phyloP scores from a whole-genome alignment of 2,113 vertebrate genomes.

The pig (Sus scrofa) region DNA sequence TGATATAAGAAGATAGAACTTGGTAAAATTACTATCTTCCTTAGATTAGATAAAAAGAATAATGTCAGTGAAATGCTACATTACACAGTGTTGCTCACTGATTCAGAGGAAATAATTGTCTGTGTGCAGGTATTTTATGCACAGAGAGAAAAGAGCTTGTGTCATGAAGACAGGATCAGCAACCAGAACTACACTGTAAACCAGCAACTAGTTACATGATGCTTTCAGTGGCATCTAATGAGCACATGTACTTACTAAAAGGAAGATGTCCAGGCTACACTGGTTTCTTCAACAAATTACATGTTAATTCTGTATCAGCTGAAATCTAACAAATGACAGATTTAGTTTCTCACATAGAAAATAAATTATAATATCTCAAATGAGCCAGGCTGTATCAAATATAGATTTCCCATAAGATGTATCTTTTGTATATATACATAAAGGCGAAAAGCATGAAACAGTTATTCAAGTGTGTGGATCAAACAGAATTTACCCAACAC shows the following conservation, averaged over 20 bases:
- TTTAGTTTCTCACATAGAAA: background rate
- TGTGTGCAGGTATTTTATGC: background rate
- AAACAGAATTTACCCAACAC: background rate
- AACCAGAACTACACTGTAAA: background rate
- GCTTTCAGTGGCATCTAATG: background rate
- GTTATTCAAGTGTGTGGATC: background rate
- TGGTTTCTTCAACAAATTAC: background rate
- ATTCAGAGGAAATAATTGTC: background rate
- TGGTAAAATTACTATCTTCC: background rate
- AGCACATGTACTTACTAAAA: background rate
- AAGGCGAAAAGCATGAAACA: background rate
- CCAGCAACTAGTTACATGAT: background rate
- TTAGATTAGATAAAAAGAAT: background rate
- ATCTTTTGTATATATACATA: background rate
- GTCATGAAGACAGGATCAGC: background rate
- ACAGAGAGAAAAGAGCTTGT: background rate
- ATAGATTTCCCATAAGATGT: background rate
- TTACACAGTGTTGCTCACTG: background rate
- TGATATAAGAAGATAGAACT: background rate
- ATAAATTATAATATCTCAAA: background rate
- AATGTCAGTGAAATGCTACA: background rate
- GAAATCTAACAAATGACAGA: constrained; percentile 31
- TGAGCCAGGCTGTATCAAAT: background rate
- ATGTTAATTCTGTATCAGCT: background rate
- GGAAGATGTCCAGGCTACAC: background rate